Conservation (phyloP, 2,113 vertebrate species). For the Willisornis vidua region DNA sequence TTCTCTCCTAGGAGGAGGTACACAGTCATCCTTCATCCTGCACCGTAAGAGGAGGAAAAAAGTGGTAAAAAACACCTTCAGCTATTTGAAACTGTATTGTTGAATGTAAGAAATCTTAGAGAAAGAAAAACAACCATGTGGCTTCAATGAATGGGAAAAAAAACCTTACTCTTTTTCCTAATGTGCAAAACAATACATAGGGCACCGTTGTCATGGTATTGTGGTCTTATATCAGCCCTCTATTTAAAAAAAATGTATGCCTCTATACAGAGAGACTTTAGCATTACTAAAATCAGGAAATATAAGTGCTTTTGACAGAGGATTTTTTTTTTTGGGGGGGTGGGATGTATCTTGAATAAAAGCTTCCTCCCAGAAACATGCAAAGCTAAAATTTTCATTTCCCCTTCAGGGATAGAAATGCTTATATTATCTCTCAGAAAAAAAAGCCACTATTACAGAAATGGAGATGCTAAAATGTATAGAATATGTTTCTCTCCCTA, state of each 20-base stretch:
- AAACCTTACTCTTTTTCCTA: background rate
- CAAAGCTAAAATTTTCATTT: background rate
- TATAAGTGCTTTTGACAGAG: background rate
- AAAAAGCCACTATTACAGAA: background rate
- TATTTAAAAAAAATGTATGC: background rate
- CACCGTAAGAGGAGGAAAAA: background rate
- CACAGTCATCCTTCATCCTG: background rate
- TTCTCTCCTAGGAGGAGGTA: background rate
- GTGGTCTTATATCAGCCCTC: background rate
- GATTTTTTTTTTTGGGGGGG: background rate
- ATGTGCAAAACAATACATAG: background rate
- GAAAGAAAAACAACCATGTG: rapidly evolving
- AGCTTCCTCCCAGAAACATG: background rate
- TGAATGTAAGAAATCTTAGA: background rate
- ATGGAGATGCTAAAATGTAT: background rate
- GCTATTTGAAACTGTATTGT: background rate
- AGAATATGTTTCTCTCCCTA: background rate
- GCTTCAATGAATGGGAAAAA: background rate
- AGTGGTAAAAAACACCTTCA: background rate
- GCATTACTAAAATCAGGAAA: background rate
- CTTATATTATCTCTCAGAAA: background rate
- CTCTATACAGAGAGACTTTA: background rate
- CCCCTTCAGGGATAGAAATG: background rate
- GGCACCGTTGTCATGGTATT: background rate
- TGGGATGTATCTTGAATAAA: background rate